A percentile compares a stretch with the other conserved stretches of the same genome.
phyloP scores from a whole-genome alignment of 2,113 vertebrate genomes.

The Tenebrosternarchus preto region DNA sequence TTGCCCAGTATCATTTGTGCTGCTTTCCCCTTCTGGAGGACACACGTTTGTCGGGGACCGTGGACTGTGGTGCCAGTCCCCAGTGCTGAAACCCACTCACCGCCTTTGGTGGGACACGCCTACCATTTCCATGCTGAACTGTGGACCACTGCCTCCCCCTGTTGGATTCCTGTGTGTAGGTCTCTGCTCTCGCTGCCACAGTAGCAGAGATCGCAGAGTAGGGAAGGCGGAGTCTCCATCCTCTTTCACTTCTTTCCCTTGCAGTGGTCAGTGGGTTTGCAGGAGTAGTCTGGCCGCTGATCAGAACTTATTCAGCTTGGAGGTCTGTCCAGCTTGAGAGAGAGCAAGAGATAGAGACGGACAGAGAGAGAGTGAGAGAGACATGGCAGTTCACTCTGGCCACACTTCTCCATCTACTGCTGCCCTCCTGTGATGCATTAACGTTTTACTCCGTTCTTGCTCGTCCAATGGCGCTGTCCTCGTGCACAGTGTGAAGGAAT shows the following conservation, averaged over 20 bases:
- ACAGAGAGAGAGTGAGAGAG: too few species aligned
- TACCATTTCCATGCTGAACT: constrained; percentile 2
- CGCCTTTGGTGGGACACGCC: neutral
- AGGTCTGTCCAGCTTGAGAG: constrained; percentile 18
- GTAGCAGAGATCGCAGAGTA: constrained; percentile 24
- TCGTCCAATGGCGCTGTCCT: constrained; percentile 9
- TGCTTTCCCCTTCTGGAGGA: neutral
- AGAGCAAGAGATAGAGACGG: neutral
- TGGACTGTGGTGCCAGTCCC: neutral
- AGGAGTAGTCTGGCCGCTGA: constrained; percentile 32
- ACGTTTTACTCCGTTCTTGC: constrained; percentile 18
- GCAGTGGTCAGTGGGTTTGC: constrained; percentile 27
- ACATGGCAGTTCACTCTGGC: neutral
- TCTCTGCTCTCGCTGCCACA: neutral
- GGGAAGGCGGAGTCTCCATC: neutral
- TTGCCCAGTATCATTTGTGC: neutral
- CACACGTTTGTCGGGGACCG: neutral
- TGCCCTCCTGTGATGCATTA: neutral
- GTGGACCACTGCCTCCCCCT: constrained; percentile 75
- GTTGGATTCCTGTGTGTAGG: constrained; percentile 52
- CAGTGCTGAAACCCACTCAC: constrained; percentile 2
- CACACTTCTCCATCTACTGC: neutral
- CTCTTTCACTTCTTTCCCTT: neutral
- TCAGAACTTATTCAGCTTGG: constrained; percentile 54
- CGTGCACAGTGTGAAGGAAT: neutral